Percentiles rank a stretch among this genome's conserved stretches.
Conservation (phyloP, 2,888 invertebrate species). For the Pediacus dermestoides region DNA sequence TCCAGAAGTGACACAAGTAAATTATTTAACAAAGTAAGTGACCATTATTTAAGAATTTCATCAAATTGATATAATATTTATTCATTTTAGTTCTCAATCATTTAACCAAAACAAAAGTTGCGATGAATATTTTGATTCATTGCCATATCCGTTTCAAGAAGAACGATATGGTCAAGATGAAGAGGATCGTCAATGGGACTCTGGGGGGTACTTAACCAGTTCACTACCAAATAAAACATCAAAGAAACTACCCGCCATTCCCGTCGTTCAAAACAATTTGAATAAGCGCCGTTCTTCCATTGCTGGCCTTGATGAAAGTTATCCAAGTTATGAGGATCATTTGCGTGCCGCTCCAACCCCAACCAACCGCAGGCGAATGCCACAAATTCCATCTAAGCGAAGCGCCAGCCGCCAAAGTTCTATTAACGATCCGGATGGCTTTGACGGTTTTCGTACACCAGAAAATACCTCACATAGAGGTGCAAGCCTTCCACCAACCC, state of each 20-base stretch:
- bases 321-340: conserved; percentile 22
- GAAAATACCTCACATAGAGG: conserved; percentile 43
- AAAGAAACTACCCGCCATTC: conserved; percentile 51
- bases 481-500: conserved; percentile 49
- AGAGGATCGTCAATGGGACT: conserved; percentile 71
- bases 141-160: conserved; percentile 62
- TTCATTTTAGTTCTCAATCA: conserved; percentile 30
- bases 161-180: conserved; percentile 60
- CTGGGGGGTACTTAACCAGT: conserved; percentile 56
- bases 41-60: conserved; percentile 2
- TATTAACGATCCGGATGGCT: conserved; percentile 37
- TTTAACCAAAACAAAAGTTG: conserved; percentile 50
- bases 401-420: conserved; percentile 46
- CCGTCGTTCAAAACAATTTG: conserved; percentile 52
- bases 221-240: conserved; percentile 21
- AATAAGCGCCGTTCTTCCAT: conserved; percentile 52
- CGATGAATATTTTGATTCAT: conserved; percentile 65
- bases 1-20: conserved; percentile 40
- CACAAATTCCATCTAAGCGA: conserved; percentile 47
- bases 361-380: conserved; percentile 43
- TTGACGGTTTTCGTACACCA: conserved; percentile 41
- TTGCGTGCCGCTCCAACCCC: conserved; percentile 41
- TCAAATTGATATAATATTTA: not conserved
- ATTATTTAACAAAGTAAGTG: conserved; percentile 39
- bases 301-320: conserved; percentile 1